Evolutionary conservation across 1,140 invertebrate genomes (phyloP), one percentile per base, ranked within the genome.

Genomic region (Caenorhabditis tropicalis): DNA sequence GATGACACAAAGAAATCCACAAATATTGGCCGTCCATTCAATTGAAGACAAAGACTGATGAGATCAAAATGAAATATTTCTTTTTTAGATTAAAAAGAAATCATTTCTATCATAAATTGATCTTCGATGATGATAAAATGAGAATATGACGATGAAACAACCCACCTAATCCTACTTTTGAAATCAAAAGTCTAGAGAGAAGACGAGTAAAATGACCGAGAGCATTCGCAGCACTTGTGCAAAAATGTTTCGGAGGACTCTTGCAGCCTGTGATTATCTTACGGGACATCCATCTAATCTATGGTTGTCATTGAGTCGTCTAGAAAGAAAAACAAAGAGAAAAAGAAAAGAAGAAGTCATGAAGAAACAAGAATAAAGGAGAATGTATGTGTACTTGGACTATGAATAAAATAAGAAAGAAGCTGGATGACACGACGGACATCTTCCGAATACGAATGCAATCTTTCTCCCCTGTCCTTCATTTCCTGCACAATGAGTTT

Each of bases 261-360:
- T 33, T 33, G 65, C 65, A 74, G 65, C 65, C 65, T 43, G 65
- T 74, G 65, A 74, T 74, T 74, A 74, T 43, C 65, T 74, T 24
- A n/a, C 36, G 65, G 65, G n/a, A n/a, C 65, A 43, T n/a, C 33
- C 65, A 43, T 74, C 65, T 74, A 74, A 74, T 74, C 65, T 74
- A 74, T 74, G 36, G 33, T 74, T 74, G 27, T 65, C 33, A 19
- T 65, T 16, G 29, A 36, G 65, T 74, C 21, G 65, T 74, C 36
- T 74, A 65, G 29, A 21, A 74, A 43, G n/a, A 74, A 33, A 74
- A 74, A 43, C 4, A 21, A 27, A 27, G 7, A 58, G 24, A 7
- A 58, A 15, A 29, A 58, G 36, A 36, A 16, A 36, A 65, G 31
- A 65, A 74, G 7, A 74, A 74, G 33, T 74, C 33, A 74, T 74